A percentile compares a stretch with the other conserved stretches of the same genome.
Conservation (phyloP, 2,888 invertebrate genomes). For the Leptura quadrifasciata region DNA sequence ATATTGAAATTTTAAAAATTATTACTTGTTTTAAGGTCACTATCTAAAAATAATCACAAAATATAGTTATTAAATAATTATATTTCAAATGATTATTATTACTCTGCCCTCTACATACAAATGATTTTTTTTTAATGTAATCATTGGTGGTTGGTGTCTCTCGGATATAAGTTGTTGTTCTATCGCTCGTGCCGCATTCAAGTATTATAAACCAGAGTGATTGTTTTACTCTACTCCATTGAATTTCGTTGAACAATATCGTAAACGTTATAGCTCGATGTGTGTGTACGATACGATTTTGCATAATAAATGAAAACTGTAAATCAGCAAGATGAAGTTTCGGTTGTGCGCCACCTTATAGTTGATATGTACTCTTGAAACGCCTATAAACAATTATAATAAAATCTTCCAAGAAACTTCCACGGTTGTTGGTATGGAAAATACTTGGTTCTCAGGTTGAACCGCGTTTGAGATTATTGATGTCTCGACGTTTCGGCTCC, state of each 20-base stretch:
- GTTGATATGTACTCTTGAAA: background rate
- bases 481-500: no score
- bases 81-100: background rate
- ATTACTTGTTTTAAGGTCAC: no score
- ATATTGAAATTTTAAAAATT: no score
- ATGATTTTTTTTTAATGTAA: slow-evolving; percentile 1
- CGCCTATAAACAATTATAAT: no score
- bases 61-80: no score
- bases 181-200: background rate
- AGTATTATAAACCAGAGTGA: background rate
- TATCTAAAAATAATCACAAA: no score
- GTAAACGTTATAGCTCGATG: slow-evolving; percentile 15
- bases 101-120: background rate
- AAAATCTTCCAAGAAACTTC: no score
- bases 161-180: background rate
- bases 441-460: no score
- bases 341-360: background rate
- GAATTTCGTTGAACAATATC: slow-evolving; percentile 21
- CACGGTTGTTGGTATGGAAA: no score
- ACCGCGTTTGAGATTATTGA: no score
- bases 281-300: slow-evolving; percentile 6
- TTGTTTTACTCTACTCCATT: slow-evolving; percentile 5
- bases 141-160: background rate
- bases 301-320: slow-evolving; percentile 8
- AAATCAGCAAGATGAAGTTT: slow-evolving; percentile 3